Conservation (phyloP, 2,113 vertebrate species). For the Nematolebias whitei region DNA sequence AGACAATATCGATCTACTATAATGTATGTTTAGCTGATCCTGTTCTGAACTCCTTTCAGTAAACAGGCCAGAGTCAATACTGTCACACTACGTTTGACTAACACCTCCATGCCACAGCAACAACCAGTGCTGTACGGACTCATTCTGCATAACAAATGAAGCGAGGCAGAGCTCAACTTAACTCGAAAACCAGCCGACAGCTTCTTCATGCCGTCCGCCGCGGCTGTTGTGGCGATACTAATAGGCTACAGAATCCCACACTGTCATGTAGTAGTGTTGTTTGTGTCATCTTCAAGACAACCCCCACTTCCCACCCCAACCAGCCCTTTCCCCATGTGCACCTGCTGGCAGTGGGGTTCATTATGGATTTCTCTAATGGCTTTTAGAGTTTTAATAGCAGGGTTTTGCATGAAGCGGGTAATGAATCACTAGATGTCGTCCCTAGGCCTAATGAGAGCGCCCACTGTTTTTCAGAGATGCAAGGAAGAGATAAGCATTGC, state of each 20-base stretch:
- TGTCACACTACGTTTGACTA: conserved; percentile 71
- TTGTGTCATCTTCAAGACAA: conserved; percentile 64
- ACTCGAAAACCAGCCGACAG: conserved; percentile 16
- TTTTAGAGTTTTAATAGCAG: conserved; percentile 78
- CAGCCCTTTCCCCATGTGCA: conserved; percentile 59
- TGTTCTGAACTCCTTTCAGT: conserved; percentile 75
- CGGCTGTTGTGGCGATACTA: conserved; percentile 46
- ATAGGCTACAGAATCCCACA: conserved; percentile 62
- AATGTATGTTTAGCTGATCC: conserved; percentile 79
- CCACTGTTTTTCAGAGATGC: conserved; percentile 63
- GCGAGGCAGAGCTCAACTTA: conserved; percentile 6
- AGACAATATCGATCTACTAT: conserved; percentile 70
- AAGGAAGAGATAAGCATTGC: conserved; percentile 47
- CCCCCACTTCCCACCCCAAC: not conserved
- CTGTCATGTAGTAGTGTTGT: conserved; percentile 63
- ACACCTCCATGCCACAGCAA: conserved; percentile 56
- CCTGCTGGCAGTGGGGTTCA: conserved; percentile 76
- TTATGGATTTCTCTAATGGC: conserved; percentile 79
- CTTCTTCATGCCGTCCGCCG: conserved; percentile 27
- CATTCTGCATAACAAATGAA: conserved; percentile 46
- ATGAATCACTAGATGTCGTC: conserved; percentile 76
- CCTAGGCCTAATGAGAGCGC: conserved; percentile 72
- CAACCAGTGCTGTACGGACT: conserved; percentile 34
- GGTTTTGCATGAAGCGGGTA: conserved; percentile 71
- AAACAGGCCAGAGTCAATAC: conserved; percentile 73